A percentile compares a stretch with the other conserved stretches of the same genome.
phyloP scores from a whole-genome alignment of 2,797 vertebrate species.

The Tragopan temminckii region DNA sequence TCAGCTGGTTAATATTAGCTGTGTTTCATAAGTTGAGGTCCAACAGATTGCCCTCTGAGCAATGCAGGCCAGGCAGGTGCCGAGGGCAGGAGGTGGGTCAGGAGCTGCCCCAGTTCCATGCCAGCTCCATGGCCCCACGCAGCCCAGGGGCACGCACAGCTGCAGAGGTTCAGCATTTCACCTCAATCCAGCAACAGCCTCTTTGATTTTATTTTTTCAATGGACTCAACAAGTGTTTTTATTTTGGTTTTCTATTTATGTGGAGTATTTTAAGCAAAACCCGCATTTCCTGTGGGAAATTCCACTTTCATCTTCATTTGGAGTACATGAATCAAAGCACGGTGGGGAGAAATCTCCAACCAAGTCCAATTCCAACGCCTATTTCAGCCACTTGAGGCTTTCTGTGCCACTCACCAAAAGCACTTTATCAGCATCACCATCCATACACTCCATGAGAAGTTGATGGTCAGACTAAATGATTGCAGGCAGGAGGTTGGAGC shows the following conservation, averaged over 20 bases:
- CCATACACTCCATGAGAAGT: not conserved
- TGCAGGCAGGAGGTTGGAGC: too few species aligned
- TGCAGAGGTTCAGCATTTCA: not conserved
- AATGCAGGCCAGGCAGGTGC: accelerated
- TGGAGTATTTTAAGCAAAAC: not conserved
- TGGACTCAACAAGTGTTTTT: not conserved
- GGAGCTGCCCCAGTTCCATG: not conserved
- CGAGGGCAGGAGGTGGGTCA: not conserved
- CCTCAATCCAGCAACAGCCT: not conserved
- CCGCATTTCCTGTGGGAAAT: not conserved
- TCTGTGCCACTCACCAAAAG: not conserved
- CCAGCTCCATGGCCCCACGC: not conserved
- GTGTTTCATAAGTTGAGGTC: not conserved
- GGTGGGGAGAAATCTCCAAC: not conserved
- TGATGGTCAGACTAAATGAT: too few species aligned
- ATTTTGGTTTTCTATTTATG: not conserved
- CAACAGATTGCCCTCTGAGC: too few species aligned
- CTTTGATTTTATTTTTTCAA: not conserved
- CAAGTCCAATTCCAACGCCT: not conserved
- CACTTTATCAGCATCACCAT: not conserved
- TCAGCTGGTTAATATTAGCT: not conserved
- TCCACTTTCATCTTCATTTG: not conserved
- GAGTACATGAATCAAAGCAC: not conserved
- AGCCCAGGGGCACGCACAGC: not conserved
- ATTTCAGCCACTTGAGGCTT: not conserved